Evolutionary conservation across 2,888 invertebrate genomes (phyloP), one percentile per base, ranked within the genome.

Genomic region (Tuberolachnus salignus): DNA sequence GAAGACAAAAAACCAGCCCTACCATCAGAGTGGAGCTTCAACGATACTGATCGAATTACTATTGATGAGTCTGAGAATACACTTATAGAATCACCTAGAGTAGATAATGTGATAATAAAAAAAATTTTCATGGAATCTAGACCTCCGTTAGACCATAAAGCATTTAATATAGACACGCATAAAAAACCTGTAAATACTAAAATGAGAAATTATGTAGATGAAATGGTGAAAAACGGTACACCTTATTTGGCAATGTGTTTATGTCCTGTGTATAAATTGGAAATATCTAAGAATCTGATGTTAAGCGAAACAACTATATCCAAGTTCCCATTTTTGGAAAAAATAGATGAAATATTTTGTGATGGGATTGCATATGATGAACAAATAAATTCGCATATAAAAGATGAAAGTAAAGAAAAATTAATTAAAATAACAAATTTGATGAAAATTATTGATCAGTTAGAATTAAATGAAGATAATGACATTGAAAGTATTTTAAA

Each of bases 191-290:
- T 19, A 21, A 75, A 67, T 69, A 26, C n/a, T 51, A 81, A 74
- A 6, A 74, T 70, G 11, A 81, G 74, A 53, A 69, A 57, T 9
- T 83, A 89, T 88, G 88, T 89, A 87, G 83, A 84, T n/a, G 84
- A 85, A 21, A 87, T 88, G 19, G 89, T 90, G 2, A 86, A 85
- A 6, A 85, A 87, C 63, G 88, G 90, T 0, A 89, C 90, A 0
- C 90, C 90, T 0, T 89, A 89, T 84, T 84, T 90, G 63, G 88
- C 89, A 0, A 84, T 90, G 80, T 86, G 86, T 80, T 86, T 88
- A 49, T 85, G 86, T 80, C 87, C 88, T 13, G 86, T 88, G 55
- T 85, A 86, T 16, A 87, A 87, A 3, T 84, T 88, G 0, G 85
- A 86, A 80, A 83, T 87, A 57, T 83, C 85, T 3, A 81, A 83